Percentiles rank a stretch among this genome's conserved stretches.
Conservation (phyloP, 2,113 vertebrate genomes). For the Colossoma macropomum region DNA sequence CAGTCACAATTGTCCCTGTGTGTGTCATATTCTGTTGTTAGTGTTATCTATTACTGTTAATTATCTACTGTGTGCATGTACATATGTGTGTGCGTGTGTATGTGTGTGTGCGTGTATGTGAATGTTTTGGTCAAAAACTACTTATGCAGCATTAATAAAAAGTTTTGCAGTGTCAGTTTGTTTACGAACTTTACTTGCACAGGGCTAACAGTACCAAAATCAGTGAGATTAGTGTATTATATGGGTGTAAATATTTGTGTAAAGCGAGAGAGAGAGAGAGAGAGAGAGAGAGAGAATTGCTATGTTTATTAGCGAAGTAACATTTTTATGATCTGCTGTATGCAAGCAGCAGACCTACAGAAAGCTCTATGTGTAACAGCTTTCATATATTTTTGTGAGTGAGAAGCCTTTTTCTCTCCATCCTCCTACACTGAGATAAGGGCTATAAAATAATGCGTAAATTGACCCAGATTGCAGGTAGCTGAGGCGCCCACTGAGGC, state of each 20-base stretch:
- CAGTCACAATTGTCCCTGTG: slow-evolving; percentile 47
- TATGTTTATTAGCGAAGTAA: no score
- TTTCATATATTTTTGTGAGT: slow-evolving; percentile 51
- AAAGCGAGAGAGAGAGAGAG: not conserved
- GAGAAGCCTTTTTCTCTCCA: slow-evolving; percentile 54
- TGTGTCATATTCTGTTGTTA: slow-evolving; percentile 61
- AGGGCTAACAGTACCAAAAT: not conserved
- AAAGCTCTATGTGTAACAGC: slow-evolving; percentile 57
- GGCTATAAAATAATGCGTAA: slow-evolving; percentile 80
- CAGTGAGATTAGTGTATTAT: not conserved
- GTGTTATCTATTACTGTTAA: slow-evolving; percentile 69
- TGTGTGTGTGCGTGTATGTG: not conserved
- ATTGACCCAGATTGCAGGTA: slow-evolving; percentile 81
- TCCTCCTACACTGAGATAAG: slow-evolving; percentile 63
- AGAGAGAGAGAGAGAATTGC: not conserved
- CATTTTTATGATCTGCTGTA: not conserved
- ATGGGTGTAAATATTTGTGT: not conserved
- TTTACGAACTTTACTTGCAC: not conserved
- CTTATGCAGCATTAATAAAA: slow-evolving; percentile 14
- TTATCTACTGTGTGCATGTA: slow-evolving; percentile 52
- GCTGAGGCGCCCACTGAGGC: slow-evolving; percentile 74
- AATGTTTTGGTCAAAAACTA: slow-evolving; percentile 36
- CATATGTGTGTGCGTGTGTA: slow-evolving; percentile 35
- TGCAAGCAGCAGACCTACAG: not conserved
- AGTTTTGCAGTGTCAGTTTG: not conserved